Evolutionary conservation across 2,113 vertebrate genomes (phyloP).

Genomic region (Haemorhous mexicanus): DNA sequence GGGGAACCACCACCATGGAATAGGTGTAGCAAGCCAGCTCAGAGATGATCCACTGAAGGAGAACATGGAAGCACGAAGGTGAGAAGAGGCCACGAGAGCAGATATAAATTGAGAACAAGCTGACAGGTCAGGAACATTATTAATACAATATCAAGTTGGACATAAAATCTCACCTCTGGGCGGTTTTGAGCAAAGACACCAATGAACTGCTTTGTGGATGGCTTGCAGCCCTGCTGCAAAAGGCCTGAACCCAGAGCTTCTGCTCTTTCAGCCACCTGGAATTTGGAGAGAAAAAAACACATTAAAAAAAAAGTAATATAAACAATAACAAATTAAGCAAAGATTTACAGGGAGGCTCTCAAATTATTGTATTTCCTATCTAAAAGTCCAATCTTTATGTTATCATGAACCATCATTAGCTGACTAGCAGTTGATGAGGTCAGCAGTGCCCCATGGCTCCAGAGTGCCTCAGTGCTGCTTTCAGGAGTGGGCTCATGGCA

Average conservation of each 20-base stretch:
- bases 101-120: not conserved
- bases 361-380: not conserved
- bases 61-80: not conserved
- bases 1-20: slow-evolving; percentile 96
- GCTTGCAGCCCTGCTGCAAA: slow-evolving; percentile 86
- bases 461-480: not conserved
- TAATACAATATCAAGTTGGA: not conserved
- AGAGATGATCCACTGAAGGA: slow-evolving; percentile 92
- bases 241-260: slow-evolving; percentile 93
- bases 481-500: accelerated
- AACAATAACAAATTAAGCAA: not conserved
- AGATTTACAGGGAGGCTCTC: not conserved
- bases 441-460: accelerated
- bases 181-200: slow-evolving; percentile 98
- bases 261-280: slow-evolving; percentile 87
- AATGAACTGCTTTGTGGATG: slow-evolving; percentile 87
- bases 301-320: not conserved
- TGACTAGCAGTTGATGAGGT: not conserved
- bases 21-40: slow-evolving; percentile 98
- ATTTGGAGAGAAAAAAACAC: not conserved
- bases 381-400: not conserved
- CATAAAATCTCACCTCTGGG: slow-evolving; percentile 83
- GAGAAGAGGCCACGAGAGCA: not conserved
- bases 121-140: not conserved
- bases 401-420: not conserved